Evolutionary conservation across 2,888 invertebrate species (phyloP), one percentile per base, ranked within the genome.

Genomic region (Clistopyga incitator): DNA sequence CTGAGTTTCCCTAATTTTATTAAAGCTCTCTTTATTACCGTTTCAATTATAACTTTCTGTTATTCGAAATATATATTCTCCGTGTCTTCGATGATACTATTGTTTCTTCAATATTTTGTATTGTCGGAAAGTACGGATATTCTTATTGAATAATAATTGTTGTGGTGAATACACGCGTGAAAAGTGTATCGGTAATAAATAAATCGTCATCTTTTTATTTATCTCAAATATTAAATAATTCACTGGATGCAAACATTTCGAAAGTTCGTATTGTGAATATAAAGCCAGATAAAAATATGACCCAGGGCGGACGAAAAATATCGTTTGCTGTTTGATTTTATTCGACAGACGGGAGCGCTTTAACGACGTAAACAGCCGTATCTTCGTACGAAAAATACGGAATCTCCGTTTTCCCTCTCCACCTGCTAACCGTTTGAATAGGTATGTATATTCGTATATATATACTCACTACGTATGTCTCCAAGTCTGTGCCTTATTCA

Each of bases 351-450:
- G 25, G 29, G 29, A 47, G 18, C 15, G 45, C 25, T 70, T 61
- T 54, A 65, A 34, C 70, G 34, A 52, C 38, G 70, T 70, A 76
- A 79, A 71, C 70, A 71, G 50, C 65, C 50, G 13, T 70, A 50
- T 71, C 56, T 67, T 76, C 20, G 20, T 67, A n/a, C 13, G 23
- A 64, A 25, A 78, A 82, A 79, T 29, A 79, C 59, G 79, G n/a
- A 20, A 79, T 71, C 29, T 68, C 47, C 56, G 65, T 15, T 59
- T 65, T 72, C 72, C 72, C 52, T 34, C 47, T 18, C 59, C 23
- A 45, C 23, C 20, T n/a, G 70, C 25, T 71, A 1, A 72, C 52
- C 45, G 15, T 50, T 34, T 34, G 25, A 25, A 56, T 56, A 11
- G 10, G 25, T 56, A 56, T 56, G 11, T 10, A 20, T 34, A 38